Evolutionary conservation across 2,888 invertebrate genomes (phyloP).

Genomic region (Trachelus tabidus): DNA sequence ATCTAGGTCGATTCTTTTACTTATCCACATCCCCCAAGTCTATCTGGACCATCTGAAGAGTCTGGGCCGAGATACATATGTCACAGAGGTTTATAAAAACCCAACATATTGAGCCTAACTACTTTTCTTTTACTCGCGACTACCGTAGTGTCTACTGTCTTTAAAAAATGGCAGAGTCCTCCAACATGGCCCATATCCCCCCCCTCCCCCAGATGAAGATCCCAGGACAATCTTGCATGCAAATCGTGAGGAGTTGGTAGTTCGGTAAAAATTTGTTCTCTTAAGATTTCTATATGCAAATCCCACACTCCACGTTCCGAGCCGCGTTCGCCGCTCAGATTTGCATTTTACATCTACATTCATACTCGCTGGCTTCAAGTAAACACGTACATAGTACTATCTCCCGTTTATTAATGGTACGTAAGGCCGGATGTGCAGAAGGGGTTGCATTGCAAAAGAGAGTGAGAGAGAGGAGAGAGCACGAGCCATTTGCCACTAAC

Average conservation of each 20-base stretch:
- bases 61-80: not conserved
- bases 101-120: not conserved
- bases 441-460: slow-evolving; percentile 17
- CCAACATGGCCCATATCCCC: not conserved
- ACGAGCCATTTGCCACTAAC: not conserved
- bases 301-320: slow-evolving; percentile 22
- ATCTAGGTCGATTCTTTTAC: not conserved
- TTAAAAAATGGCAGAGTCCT: not conserved
- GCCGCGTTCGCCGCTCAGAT: slow-evolving; percentile 25
- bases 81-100: not conserved
- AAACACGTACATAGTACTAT: slow-evolving; percentile 5
- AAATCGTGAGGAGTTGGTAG: slow-evolving; percentile 32
- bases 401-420: slow-evolving; percentile 9
- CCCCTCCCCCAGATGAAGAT: slow-evolving; percentile 27
- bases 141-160: not conserved
- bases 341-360: slow-evolving; percentile 40
- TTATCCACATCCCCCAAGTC: not conserved
- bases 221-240: slow-evolving; percentile 47
- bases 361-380: slow-evolving; percentile 18
- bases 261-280: slow-evolving; percentile 42
- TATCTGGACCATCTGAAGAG: not conserved
- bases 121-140: not conserved
- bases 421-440: slow-evolving; percentile 1
- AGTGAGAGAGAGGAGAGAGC: slow-evolving; percentile 1
- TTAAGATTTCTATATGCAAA: slow-evolving; percentile 47